A percentile compares a stretch with the other conserved stretches of the same genome.
Conservation (phyloP, 2,113 vertebrate species). For the Patagioenas fasciata region DNA sequence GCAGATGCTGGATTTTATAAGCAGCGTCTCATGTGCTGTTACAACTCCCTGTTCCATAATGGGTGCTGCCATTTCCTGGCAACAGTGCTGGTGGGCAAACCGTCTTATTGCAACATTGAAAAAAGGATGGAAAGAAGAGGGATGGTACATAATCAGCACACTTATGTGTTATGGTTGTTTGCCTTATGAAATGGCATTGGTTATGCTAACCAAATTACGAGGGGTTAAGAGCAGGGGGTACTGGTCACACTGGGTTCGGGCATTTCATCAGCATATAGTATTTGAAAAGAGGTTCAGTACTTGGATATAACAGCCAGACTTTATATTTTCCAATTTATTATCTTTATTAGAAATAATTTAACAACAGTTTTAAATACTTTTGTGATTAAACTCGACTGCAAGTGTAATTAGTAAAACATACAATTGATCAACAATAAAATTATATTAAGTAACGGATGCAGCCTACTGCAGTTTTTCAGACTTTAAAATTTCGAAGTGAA, state of each 20-base stretch:
- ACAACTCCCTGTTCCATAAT: fast-evolving
- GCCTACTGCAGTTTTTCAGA: neutral
- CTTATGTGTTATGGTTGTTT: neutral
- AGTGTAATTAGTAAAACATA: neutral
- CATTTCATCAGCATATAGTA: neutral
- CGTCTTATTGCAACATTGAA: neutral
- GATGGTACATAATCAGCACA: fast-evolving
- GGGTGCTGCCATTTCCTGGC: neutral
- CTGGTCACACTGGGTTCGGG: neutral
- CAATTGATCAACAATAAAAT: neutral
- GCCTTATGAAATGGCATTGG: neutral
- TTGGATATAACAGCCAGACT: neutral
- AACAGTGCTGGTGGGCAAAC: neutral
- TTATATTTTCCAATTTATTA: neutral
- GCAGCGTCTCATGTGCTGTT: neutral
- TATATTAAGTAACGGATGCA: neutral
- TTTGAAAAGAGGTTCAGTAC: neutral
- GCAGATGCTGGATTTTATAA: neutral
- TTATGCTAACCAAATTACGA: neutral
- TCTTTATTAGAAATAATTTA: neutral
- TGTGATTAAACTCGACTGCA: neutral
- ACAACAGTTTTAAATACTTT: neutral
- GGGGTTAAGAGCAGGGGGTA: neutral
- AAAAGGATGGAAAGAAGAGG: neutral
- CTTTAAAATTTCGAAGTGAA: neutral